phyloP scores from a whole-genome alignment of 2,888 invertebrate genomes.

The Auanema sp. region DNA sequence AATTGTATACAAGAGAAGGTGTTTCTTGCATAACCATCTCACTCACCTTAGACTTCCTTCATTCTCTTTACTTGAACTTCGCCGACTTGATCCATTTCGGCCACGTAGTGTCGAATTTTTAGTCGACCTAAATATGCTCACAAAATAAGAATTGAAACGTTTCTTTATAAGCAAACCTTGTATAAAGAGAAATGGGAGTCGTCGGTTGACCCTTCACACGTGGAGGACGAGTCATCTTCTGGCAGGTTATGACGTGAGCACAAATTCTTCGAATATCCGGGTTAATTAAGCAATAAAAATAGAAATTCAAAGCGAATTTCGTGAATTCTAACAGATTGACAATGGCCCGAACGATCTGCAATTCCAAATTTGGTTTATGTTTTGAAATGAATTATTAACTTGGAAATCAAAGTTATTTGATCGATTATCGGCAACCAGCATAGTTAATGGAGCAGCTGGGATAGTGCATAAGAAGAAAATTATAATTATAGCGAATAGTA shows the following conservation, averaged over 20 bases:
- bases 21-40: no score
- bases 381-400: constrained; percentile 23
- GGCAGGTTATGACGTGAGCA: constrained; percentile 52
- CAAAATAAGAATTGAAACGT: neutral
- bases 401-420: constrained; percentile 56
- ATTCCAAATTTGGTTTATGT: constrained; percentile 19
- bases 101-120: constrained; percentile 43
- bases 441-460: constrained; percentile 67
- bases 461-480: constrained; percentile 68
- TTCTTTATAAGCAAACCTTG: constrained; percentile 24
- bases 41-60: no score
- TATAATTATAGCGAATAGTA: constrained; percentile 67
- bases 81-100: constrained; percentile 16
- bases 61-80: constrained; percentile 20
- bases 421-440: constrained; percentile 66
- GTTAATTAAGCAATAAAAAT: constrained; percentile 65
- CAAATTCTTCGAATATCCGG: constrained; percentile 59
- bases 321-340: constrained; percentile 68
- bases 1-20: no score
- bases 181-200: constrained; percentile 47
- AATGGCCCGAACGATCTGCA: constrained; percentile 67
- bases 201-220: constrained; percentile 50
- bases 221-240: constrained; percentile 45
- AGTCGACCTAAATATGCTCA: constrained; percentile 29
- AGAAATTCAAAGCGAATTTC: constrained; percentile 69